Conservation (phyloP, 1,140 invertebrate genomes). For the Drosophila malerkotliana region DNA sequence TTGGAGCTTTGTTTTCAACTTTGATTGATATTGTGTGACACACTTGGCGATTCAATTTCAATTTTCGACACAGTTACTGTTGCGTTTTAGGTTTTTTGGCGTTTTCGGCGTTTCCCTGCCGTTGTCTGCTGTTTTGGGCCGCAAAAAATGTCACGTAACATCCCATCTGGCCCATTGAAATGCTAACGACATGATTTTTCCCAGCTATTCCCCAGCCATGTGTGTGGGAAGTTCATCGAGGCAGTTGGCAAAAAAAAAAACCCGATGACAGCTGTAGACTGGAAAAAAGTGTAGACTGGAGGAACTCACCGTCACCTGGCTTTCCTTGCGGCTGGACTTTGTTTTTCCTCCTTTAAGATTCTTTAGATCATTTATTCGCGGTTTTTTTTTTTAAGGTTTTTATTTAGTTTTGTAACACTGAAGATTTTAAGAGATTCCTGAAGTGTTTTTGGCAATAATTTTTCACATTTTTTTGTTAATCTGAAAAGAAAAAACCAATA, state of each 20-base stretch:
- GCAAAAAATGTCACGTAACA: conserved; percentile 61
- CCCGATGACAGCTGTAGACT: conserved; percentile 28
- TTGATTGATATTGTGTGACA: conserved; percentile 75
- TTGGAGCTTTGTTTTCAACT: conserved; percentile 43
- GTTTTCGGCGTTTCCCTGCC: conserved; percentile 1
- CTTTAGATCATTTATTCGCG: conserved; percentile 22
- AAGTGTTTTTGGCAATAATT: conserved; percentile 44
- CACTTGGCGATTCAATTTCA: conserved; percentile 40
- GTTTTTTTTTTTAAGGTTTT: conserved; percentile 21
- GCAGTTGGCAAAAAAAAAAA: conserved; percentile 48
- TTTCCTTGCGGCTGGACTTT: conserved; percentile 11
- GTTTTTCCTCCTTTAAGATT: conserved; percentile 15
- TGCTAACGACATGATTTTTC: conserved; percentile 58
- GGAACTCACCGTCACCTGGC: conserved; percentile 28
- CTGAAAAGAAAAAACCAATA: conserved; percentile 40
- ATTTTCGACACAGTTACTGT: conserved; percentile 45
- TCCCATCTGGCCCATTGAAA: conserved; percentile 48
- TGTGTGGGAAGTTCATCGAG: conserved; percentile 43
- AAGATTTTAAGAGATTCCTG: conserved; percentile 30
- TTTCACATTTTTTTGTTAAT: conserved; percentile 26
- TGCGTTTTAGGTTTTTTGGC: neutral
- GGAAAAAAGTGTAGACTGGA: conserved; percentile 8
- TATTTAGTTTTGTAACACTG: conserved; percentile 4
- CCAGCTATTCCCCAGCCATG: neutral
- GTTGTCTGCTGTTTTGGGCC: conserved; percentile 5